These are phyloP conservation scores for Graptemys geographica DNA, from an alignment of 2,797 vertebrate species.

Conservation along the genomic window DNA sequence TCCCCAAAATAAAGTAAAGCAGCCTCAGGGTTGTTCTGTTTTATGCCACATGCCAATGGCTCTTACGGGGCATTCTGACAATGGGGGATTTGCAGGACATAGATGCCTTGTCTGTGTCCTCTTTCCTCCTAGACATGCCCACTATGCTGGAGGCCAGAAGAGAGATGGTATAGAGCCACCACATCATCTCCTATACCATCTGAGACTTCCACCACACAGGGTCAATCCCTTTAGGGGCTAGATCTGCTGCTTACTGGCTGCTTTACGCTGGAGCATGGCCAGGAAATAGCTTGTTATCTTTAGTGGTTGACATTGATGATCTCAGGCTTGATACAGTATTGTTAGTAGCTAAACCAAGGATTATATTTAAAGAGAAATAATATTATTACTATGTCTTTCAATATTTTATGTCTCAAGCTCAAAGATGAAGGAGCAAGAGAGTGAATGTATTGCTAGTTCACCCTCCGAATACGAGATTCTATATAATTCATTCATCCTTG, in stretches of 20 bases:
- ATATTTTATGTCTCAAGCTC: neutral
- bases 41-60: no score
- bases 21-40: no score
- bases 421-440: no score
- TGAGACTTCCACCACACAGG: neutral
- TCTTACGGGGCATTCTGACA: no score
- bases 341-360: neutral
- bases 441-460: neutral
- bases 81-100: no score
- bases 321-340: neutral
- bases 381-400: neutral
- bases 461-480: neutral
- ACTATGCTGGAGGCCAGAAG: neutral
- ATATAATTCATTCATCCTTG: slow-evolving; percentile 34
- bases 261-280: neutral
- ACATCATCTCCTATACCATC: neutral
- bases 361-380: neutral
- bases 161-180: neutral
- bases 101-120: neutral
- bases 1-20: no score
- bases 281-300: neutral
- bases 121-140: neutral
- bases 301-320: neutral
- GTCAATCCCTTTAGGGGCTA: neutral
- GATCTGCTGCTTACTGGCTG: neutral